Evolutionary conservation across 2,888 invertebrate genomes (phyloP).

Genomic region (Neoaliturus tenellus): DNA sequence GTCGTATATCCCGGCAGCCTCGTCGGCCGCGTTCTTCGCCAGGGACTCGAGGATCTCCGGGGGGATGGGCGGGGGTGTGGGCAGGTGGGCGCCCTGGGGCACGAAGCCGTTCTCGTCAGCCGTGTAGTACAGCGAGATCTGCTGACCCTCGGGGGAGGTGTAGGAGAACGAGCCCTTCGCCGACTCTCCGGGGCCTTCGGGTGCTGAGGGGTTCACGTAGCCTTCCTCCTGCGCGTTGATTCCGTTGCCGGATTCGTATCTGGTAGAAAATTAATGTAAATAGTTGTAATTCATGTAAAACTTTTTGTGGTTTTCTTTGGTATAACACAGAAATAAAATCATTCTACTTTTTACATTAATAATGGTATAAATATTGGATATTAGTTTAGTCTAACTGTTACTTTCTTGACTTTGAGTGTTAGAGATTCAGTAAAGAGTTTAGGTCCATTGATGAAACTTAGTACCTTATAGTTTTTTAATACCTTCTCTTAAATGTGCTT

Average conservation of each 20-base stretch:
- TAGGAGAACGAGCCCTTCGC: constrained; percentile 87
- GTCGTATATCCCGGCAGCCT: constrained; percentile 74
- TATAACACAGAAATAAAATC: no score
- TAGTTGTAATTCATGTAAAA: no score
- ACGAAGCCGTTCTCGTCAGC: constrained; percentile 84
- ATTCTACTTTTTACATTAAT: no score
- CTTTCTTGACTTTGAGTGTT: no score
- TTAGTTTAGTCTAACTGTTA: no score
- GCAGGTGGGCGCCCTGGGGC: constrained; percentile 75
- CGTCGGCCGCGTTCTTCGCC: constrained; percentile 73
- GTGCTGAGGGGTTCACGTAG: constrained; percentile 76
- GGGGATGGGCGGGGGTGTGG: constrained; percentile 71
- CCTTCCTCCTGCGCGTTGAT: constrained; percentile 73
- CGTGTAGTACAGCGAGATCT: constrained; percentile 76
- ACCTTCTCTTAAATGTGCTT: no score
- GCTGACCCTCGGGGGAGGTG: constrained; percentile 80
- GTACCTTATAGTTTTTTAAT: no score
- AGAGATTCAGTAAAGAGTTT: no score
- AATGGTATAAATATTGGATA: no score
- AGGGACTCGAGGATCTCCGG: constrained; percentile 71
- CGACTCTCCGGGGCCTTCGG: constrained; percentile 71
- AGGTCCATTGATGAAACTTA: no score
- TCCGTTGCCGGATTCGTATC: constrained; percentile 73
- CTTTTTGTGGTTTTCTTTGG: no score
- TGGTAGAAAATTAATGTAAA: no score